Evolutionary conservation across 2,113 vertebrate species (phyloP), one percentile per base, ranked within the genome.

Genomic region (Tetraodon nigroviridis): DNA sequence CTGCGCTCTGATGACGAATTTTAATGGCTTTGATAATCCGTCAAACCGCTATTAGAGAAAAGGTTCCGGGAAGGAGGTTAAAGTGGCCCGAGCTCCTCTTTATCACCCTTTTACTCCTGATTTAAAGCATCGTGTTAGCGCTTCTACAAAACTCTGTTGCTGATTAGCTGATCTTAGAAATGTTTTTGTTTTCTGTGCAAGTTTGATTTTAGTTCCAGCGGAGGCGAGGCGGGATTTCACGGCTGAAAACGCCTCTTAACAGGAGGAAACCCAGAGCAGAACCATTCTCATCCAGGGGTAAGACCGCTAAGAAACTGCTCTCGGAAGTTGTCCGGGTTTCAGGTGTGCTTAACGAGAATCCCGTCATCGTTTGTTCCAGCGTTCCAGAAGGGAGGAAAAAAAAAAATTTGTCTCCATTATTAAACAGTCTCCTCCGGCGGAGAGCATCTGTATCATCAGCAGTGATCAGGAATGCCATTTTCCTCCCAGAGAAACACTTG

Each of bases 381-480:
- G 71, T 71, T 56, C 61, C 69, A 17, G 14, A 17, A 46, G 44
- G 16, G 14, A 46, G n/a, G 13, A 37, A 5, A 17, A 7, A 45
- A 45, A 17, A 45, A 46, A n/a, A 44, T 13, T 17, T n/a, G 2
- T 65, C 64, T 85, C 73, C 68, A 82, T 88, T 83, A 83, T 88
- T 88, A 81, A 87, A 69, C 58, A 64, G 63, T 17, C 24, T 69
- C 72, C 79, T 61, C 49, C 21, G 53, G 84, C 67, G 18, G 42
- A 27, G 5, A 32, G 50, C 41, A 46, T 78, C 71, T 61, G 61
- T 58, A 58, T 78, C 45, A 65, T 79, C 81, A 72, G 70, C 18
- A 51, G 74, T 89, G 87, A 89, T 90, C 87, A 90, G 83, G 68
- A 62, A 75, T 75, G 55, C 67, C 68, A 67, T 75, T 79, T 79